Conservation (phyloP, 23 tunicate genomes). For the Oikopleura dioica region DNA sequence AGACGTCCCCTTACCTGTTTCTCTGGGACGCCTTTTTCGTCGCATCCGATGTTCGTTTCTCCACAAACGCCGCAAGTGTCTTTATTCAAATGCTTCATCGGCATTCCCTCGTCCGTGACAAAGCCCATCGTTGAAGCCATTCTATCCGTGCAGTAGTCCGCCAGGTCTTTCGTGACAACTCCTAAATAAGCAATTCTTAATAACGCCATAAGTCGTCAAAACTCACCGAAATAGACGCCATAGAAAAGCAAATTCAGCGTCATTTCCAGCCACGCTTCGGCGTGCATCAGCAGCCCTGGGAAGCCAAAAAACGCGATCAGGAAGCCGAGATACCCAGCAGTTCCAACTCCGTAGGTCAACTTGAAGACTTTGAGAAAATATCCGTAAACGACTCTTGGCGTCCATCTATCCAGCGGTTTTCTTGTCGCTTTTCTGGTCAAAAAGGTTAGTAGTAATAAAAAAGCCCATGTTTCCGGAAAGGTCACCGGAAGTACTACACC, state of each 20-base stretch:
- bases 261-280: constrained; percentile 27
- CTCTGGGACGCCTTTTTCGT: not conserved
- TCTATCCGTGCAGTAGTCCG: constrained; percentile 73
- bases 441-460: too few relatives aligned
- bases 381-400: constrained; percentile 73
- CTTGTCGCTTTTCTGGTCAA: constrained; percentile 40
- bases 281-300: not conserved
- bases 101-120: constrained; percentile 47
- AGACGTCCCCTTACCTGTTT: constrained; percentile 3
- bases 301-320: constrained; percentile 55
- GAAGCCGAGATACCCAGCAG: constrained; percentile 37
- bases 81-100: constrained; percentile 36
- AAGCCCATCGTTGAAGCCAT: constrained; percentile 89
- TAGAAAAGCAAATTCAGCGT: constrained; percentile 42
- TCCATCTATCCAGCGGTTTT: constrained; percentile 46
- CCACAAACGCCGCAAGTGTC: constrained; percentile 90
- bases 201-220: too few relatives aligned
- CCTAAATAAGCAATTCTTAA: too few relatives aligned
- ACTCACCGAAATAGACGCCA: constrained; percentile 85
- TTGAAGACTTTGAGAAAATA: constrained; percentile 68
- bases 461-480: too few relatives aligned
- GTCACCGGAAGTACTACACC: too few relatives aligned
- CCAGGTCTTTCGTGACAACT: constrained; percentile 68
- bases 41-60: constrained; percentile 18
- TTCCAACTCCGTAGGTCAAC: constrained; percentile 47